These are phyloP conservation scores for Drosophila willistoni DNA, from an alignment of 1,140 invertebrate species.

Conservation along the genomic window DNA sequence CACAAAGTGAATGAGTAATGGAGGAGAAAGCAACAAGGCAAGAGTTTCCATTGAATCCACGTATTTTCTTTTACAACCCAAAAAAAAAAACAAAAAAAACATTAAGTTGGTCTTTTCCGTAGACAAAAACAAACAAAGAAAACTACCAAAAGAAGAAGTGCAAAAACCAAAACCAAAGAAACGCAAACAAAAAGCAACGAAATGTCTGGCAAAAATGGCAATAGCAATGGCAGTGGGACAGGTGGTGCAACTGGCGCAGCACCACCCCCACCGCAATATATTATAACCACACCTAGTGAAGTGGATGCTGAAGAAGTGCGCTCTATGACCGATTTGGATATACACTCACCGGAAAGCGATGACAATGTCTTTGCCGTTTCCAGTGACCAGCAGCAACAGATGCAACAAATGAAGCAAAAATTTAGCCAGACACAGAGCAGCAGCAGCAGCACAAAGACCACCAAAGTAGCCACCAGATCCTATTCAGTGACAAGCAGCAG, in stretches of 20 bases:
- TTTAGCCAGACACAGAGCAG: slow-evolving; percentile 33
- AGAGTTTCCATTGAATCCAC: slow-evolving; percentile 1
- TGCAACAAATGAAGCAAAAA: slow-evolving; percentile 37
- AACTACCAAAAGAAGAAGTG: neutral
- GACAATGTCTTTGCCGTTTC: slow-evolving; percentile 37
- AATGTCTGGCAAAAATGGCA: slow-evolving; percentile 41
- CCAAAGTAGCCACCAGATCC: slow-evolving; percentile 71
- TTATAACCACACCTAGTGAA: slow-evolving; percentile 81
- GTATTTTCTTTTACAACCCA: neutral
- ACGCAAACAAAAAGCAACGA: slow-evolving; percentile 13
- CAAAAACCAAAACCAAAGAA: neutral
- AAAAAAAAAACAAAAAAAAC: neutral
- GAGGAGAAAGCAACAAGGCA: neutral
- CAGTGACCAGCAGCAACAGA: slow-evolving; percentile 31
- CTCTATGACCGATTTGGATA: slow-evolving; percentile 63
- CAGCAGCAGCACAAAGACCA: slow-evolving; percentile 60
- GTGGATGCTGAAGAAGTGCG: slow-evolving; percentile 75
- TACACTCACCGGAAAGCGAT: slow-evolving; percentile 52
- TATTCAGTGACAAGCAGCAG: slow-evolving; percentile 70
- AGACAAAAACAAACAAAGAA: slow-evolving; percentile 5
- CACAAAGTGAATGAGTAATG: neutral
- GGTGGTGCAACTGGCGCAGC: slow-evolving; percentile 15
- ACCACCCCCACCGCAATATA: slow-evolving; percentile 73
- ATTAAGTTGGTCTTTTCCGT: neutral
- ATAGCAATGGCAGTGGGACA: slow-evolving; percentile 38